Percentiles rank a stretch among this genome's conserved stretches.
Evolutionary conservation across 2,888 invertebrate genomes (phyloP).

Genomic region (Tridacna gigas): DNA sequence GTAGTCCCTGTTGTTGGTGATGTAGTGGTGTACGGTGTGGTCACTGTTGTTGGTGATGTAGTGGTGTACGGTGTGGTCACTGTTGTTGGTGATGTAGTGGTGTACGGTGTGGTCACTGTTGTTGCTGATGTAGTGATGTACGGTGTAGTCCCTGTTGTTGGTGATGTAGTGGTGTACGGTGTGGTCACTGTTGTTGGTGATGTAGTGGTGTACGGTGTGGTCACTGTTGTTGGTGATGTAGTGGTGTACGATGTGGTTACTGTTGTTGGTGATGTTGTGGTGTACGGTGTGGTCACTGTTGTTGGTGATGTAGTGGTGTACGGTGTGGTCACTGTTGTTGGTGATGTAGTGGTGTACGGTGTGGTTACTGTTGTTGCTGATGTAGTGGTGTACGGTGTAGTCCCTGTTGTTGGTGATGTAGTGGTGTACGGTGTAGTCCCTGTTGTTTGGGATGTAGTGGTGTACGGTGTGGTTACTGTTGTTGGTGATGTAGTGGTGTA

Average conservation of each 20-base stretch:
- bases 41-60: not conserved
- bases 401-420: not conserved
- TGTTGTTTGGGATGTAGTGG: not conserved
- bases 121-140: not conserved
- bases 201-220: not conserved
- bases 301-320: not conserved
- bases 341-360: not conserved
- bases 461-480: not conserved
- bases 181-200: not conserved
- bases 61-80: not conserved
- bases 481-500: not conserved
- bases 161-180: not conserved
- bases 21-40: not conserved
- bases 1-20: not conserved
- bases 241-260: not conserved
- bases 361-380: not conserved
- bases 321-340: not conserved
- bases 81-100: conserved; percentile 4
- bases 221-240: not conserved
- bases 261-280: conserved; percentile 2
- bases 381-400: not conserved
- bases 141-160: not conserved
- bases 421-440: not conserved
- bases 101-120: not conserved
- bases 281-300: not conserved